phyloP scores from a whole-genome alignment of 64 coral and sea anemone species.

The Montipora foliosa region DNA sequence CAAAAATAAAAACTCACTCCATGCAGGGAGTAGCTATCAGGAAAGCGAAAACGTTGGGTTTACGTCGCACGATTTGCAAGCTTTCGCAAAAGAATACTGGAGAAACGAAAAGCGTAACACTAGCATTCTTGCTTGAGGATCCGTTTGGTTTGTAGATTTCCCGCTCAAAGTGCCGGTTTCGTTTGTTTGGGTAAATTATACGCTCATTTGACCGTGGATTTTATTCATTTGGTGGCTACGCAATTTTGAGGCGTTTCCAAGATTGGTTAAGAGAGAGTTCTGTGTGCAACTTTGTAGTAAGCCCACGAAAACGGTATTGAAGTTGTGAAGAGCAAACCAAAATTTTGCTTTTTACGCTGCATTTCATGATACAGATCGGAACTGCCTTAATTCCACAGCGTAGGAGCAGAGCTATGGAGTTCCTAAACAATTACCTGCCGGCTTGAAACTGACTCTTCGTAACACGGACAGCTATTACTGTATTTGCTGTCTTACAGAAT shows the following conservation, averaged over 20 bases:
- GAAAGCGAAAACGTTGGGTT: slow-evolving; percentile 12
- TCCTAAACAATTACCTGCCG: neutral
- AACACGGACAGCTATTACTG: neutral
- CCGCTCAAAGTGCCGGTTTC: neutral
- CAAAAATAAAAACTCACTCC: slow-evolving; percentile 48
- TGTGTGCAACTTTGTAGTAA: neutral
- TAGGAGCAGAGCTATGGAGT: neutral
- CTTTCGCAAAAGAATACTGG: neutral
- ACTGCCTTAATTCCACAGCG: neutral
- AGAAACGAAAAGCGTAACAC: neutral
- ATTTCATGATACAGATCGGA: neutral
- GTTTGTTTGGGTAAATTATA: neutral
- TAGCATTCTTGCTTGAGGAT: neutral
- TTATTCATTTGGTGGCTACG: neutral
- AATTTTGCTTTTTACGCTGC: neutral
- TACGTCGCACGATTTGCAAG: neutral
- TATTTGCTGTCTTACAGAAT: neutral
- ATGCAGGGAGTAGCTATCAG: slow-evolving; percentile 18
- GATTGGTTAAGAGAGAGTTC: neutral
- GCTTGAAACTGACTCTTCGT: neutral
- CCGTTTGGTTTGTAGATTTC: neutral
- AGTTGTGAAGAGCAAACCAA: neutral
- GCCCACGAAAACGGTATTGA: neutral
- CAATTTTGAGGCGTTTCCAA: slow-evolving; percentile 43
- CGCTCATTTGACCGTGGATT: neutral